Evolutionary conservation across 2,113 vertebrate species (phyloP), one percentile per base, ranked within the genome.

Genomic region (Barbus barbus): DNA sequence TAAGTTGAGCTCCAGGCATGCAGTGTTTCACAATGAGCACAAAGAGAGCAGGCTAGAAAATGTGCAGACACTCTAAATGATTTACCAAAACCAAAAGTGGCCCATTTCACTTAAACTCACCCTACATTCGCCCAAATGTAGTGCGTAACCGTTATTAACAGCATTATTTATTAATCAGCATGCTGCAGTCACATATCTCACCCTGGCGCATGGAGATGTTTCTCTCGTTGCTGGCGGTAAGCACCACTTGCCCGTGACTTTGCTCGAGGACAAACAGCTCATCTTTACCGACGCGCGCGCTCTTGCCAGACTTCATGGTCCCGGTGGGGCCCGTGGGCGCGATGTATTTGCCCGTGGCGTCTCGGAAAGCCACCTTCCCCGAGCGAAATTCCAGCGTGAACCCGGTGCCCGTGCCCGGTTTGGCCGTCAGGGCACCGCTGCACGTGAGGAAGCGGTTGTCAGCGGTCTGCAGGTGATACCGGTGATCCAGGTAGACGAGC

Each of bases 191-290:
- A n/a, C 65, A 28, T 16, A 87, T 81, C 93, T 88, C 90, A 98
- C 98, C 97, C 96, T 99, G 98, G 84, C 97, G 92, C 81, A 95
- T 98, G 93, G 97, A 99, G 53, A 99, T 96, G 78, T 99, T 98
- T 53, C 95, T 93, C 51, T 96, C 96, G 91, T 98, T 98, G 83
- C 95, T 95, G 1, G 97, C 97, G 16, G 95, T 94, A 72, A 98
- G 94, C 85, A 97, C 96, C 38, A 99, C 96, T 91, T 98, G 98
- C 11, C 97, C 96, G 91, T 96, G 96, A 95, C 97, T 99, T 90
- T 97, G 96, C 90, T 98, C 97, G 78, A 99, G 92, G n/a, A 95
- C 96, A 63, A 99, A 98, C 85, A 98, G 95, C 90, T 99, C 98
- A 41, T 98, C 97, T 92, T 99, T 97, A 83, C 96, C 97, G 22